Evolutionary conservation across 2,888 invertebrate species (phyloP), one percentile per base, ranked within the genome.

Genomic region (Acleris holmiana): DNA sequence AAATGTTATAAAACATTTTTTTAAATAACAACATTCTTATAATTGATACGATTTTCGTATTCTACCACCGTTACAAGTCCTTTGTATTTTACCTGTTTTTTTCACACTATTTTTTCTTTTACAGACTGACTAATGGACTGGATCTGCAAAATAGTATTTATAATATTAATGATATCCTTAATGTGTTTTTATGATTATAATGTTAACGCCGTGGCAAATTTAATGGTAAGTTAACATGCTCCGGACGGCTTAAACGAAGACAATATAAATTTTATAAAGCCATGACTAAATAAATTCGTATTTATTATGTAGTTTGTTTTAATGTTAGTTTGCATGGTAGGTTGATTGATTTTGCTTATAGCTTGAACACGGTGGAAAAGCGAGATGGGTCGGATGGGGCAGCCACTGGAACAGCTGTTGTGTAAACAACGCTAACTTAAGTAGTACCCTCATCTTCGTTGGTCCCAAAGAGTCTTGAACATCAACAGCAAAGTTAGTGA

Each of bases 51-150:
- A n/a, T n/a, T n/a, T n/a, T n/a, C n/a, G n/a, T n/a, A n/a, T n/a
- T n/a, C n/a, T n/a, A n/a, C n/a, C 29, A 2, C 8, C 8, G 8
- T 29, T 29, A 29, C 29, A 17, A 47, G 6, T 10, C 0, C 7
- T 19, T 3, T 0, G 3, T 17, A 17, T 15, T 6, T n/a, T n/a
- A 17, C 15, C 15, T 41, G 41, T 15, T 41, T n/a, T n/a, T 1
- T 50, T 18, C 0, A 29, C 4, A 18, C 17, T 17, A 10, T 1
- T 17, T 51, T 69, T 73, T 77, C 61, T 71, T 70, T 86, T 85
- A 54, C 85, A 86, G 87, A 84, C 82, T 84, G 81, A 83, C 71
- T 71, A 67, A 61, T 61, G 61, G 66, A 65, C 66, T 64, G 70
- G 67, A 70, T 68, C 61, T 65, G 72, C 65, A 64, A 68, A 59